Evolutionary conservation across 1,140 invertebrate genomes (phyloP), one percentile per base, ranked within the genome.

Genomic region (Aplysia californica): DNA sequence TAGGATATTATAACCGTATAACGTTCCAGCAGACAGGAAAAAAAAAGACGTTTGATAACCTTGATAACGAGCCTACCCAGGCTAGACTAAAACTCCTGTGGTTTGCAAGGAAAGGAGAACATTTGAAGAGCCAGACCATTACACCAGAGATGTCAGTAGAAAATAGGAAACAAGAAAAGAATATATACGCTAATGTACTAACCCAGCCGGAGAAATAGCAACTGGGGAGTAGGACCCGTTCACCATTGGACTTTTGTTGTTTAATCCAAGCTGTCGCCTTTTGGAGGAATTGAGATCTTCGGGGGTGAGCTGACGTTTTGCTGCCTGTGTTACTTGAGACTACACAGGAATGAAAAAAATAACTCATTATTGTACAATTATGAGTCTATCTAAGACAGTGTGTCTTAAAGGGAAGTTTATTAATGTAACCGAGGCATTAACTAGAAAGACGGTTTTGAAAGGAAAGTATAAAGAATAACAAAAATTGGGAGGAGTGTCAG

Each of bases 231-330:
- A 70, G 1, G 50, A 33, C 20, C n/a, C 15, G 50, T 31, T 58
- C 4, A 58, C 26, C n/a, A 31, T 5, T 23, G 70, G 55, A 21
- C 2, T n/a, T n/a, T n/a, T 61, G 6, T 58, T 41, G 4, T 33
- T 72, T 1, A 31, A 6, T 15, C 55, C 70, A 1, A 61, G n/a
- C 26, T 61, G 61, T 31, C 56, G 59, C 36, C 61, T 72, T 29
- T 10, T 56, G 20, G 31, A 36, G 56, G 31, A n/a, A 64, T 38
- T 72, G 4, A 23, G n/a, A 26, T 72, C 38, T 38, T 72, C 70
- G 29, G 70, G 70, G 0, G 70, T 72, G 3, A 72, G 56, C n/a
- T 72, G 70, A 39, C 70, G 36, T 61, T 72, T 72, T 5, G 38
- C 55, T 26, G 10, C 23, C 26, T 33, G 50, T 58, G 31, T 26